These are phyloP conservation scores for Andrena dorsata DNA, from an alignment of 2,888 invertebrate genomes.

Conservation along the genomic window DNA sequence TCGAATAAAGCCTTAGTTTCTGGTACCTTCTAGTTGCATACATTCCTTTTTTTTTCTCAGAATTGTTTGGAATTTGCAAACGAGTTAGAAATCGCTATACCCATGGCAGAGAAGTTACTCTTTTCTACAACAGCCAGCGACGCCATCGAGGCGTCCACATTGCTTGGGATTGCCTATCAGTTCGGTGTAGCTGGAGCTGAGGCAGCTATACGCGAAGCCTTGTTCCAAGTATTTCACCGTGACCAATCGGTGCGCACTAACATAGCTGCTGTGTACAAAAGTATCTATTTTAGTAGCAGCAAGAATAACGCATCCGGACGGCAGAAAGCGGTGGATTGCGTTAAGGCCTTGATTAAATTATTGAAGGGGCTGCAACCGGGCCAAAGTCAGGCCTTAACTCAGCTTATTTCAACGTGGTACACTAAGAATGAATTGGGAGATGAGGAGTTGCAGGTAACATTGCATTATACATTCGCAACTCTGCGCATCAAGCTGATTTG, in stretches of 20 bases:
- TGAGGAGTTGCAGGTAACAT: constrained; percentile 77
- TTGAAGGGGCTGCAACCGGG: constrained; percentile 77
- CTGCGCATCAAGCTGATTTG: not conserved
- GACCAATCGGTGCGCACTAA: constrained; percentile 82
- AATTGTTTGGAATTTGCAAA: constrained; percentile 86
- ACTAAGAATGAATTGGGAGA: constrained; percentile 73
- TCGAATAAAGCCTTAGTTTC: not conserved
- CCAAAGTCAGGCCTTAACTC: constrained; percentile 78
- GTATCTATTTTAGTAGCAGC: constrained; percentile 75
- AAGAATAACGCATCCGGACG: constrained; percentile 71
- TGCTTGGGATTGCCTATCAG: constrained; percentile 92
- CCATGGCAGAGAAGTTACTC: constrained; percentile 90
- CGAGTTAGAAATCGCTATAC: constrained; percentile 86
- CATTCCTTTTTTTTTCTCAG: constrained; percentile 77
- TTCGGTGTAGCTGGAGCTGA: constrained; percentile 92
- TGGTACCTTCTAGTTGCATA: not conserved
- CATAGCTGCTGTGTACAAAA: constrained; percentile 79
- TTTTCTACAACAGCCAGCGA: constrained; percentile 91
- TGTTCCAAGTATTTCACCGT: constrained; percentile 79
- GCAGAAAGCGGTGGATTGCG: constrained; percentile 74
- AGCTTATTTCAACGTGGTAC: constrained; percentile 79
- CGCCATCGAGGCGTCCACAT: constrained; percentile 95
- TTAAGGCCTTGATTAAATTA: constrained; percentile 77
- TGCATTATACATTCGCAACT: not conserved
- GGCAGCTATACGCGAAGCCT: constrained; percentile 85